Conservation (phyloP, 1,140 invertebrate genomes). For the Euura saliciscinereae region DNA sequence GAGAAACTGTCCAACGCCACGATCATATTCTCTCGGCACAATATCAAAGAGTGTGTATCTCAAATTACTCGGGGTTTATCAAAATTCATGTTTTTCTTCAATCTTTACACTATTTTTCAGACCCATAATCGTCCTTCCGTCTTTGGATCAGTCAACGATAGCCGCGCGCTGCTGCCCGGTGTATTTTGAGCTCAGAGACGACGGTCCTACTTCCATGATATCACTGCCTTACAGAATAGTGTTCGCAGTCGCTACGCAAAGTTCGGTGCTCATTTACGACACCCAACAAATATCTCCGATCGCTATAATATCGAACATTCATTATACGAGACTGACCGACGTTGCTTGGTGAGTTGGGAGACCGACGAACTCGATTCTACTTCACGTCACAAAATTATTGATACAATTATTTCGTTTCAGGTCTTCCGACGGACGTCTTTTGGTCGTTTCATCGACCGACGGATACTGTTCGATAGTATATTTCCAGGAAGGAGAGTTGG, state of each 20-base stretch:
- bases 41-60: slow-evolving; percentile 71
- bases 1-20: slow-evolving; percentile 74
- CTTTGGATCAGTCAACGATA: slow-evolving; percentile 77
- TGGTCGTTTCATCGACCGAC: slow-evolving; percentile 92
- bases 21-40: slow-evolving; percentile 80
- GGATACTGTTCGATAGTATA: slow-evolving; percentile 92
- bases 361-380: slow-evolving; percentile 4
- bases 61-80: slow-evolving; percentile 18
- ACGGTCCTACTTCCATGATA: slow-evolving; percentile 62
- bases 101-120: slow-evolving; percentile 57
- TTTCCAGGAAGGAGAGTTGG: slow-evolving; percentile 85
- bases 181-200: slow-evolving; percentile 70
- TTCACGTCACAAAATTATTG: not conserved
- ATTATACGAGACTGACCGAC: slow-evolving; percentile 93
- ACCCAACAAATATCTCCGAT: slow-evolving; percentile 88
- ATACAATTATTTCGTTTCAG: slow-evolving; percentile 49
- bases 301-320: slow-evolving; percentile 87
- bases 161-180: slow-evolving; percentile 83
- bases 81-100: slow-evolving; percentile 13
- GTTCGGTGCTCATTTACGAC: slow-evolving; percentile 87
- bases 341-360: slow-evolving; percentile 75
- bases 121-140: slow-evolving; percentile 82
- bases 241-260: slow-evolving; percentile 89
- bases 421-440: slow-evolving; percentile 80
- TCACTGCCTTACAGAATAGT: slow-evolving; percentile 83